Evolutionary conservation across 2,113 vertebrate species (phyloP), one percentile per base, ranked within the genome.

Genomic region (Copsychus sechellarum): DNA sequence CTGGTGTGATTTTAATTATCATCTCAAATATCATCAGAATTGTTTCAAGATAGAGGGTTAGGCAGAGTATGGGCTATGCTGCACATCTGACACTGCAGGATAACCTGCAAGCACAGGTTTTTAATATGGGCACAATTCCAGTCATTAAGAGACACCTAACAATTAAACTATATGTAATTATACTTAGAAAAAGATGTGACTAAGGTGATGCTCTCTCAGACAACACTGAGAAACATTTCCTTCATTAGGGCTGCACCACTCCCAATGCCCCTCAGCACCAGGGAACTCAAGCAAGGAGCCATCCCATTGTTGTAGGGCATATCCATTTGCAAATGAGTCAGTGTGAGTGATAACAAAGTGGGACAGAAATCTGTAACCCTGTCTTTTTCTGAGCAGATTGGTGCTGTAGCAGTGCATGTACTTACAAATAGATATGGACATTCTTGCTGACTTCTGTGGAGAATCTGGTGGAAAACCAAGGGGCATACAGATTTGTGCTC

Each of bases 61-160:
- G 14, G 26, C 6, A 51, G 56, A 43, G 34, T 14, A 43, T 0
- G 0, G 12, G 21, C 12, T 58, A 12, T 50, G 50, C 29, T 66
- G 45, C 56, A 56, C 7, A 13, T 16, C 22, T 67, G 38, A 78
- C 43, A 51, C n/a, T 7, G 0, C 6, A 65, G 17, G 13, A 70
- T 29, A 81, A 81, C 20, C n/a, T 70, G 20, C 9, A 43, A 60
- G 34, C 22, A 40, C 4, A 45, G 9, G 4, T 13, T 64, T 53
- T 74, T 85, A 73, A 71, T 31, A 24, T 9, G 67, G 33, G 12
- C 5, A 18, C 48, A n/a, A 72, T 76, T 88, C 51, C 56, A 70
- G 14, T 28, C 51, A 70, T 38, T 77, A 81, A 62, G 78, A 60
- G 8, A 73, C 36, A 65, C 11, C 16, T 66, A 65, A 65, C 6